Base-by-base conservation (phyloP, 2,797 vertebrate genomes). In the Scarus forsteni region DNA sequence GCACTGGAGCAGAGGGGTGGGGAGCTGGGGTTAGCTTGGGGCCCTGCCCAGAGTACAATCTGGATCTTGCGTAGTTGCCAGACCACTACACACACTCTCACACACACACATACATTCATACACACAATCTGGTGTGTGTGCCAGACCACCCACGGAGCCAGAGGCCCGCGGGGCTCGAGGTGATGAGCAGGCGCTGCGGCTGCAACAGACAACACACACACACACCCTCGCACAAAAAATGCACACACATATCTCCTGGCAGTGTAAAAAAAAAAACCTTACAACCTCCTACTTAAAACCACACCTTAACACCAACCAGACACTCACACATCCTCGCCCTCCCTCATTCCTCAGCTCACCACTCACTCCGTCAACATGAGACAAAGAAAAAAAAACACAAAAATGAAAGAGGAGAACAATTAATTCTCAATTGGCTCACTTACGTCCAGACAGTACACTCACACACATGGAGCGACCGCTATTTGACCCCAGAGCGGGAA, bases 121-220 rank as follows among this genome's bases (percentile, higher is more conserved):
- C 52, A 53, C 68, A 89, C 85, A 87, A 85, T 91, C 62, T 85
- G 50, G 91, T 93, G 88, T 92, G 92, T 91, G 92, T 92, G 93
- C 90, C 92, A 95, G 96, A 95, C 96, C 96, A 97, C 96, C 96
- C 96, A 97, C 88, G 90, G 88, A 95, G 95, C 71, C 83, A 70
- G 90, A 92, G 91, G 90, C 93, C 93, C 91, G 81, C 49, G 75
- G 89, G 94, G 94, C 92, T 91, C 88, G 91, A 95, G 92, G 95
- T 95, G 95, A 95, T 93, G 92, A 95, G 92, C 89, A 92, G 90
- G 87, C 62, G 72, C 92, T 93, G 91, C 73, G 86, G 90, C 87
- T 92, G 27, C 89, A 83, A 91, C 91, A 94, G 81, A 91, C 81
- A 91, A 89, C 89, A 89, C 93, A 85, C 76, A 81, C 57, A 92